phyloP scores from a whole-genome alignment of 2,113 vertebrate species.

The Dromaius novaehollandiae region DNA sequence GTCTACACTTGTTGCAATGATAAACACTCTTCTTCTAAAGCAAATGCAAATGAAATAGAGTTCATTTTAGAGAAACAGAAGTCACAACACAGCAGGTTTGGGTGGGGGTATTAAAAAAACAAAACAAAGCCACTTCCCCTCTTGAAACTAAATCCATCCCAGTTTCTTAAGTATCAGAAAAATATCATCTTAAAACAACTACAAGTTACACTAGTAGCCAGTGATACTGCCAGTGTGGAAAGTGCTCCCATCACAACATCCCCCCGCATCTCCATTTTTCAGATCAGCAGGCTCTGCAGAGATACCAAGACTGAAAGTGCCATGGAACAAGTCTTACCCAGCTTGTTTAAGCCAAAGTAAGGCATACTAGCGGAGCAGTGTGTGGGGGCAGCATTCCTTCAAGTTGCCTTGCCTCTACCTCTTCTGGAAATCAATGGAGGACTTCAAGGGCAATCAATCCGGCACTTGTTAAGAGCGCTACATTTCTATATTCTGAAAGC shows the following conservation, averaged over 20 bases:
- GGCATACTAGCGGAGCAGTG: not conserved
- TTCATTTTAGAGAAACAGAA: not conserved
- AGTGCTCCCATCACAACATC: not conserved
- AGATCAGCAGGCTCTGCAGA: not conserved
- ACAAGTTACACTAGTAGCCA: not conserved
- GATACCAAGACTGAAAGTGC: not conserved
- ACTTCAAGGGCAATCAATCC: not conserved
- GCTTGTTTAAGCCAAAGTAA: not conserved
- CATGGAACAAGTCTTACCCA: too few relatives aligned
- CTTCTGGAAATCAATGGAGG: not conserved
- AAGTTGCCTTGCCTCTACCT: not conserved
- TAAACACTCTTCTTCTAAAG: conserved; percentile 87
- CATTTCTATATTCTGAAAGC: not conserved
- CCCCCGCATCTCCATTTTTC: not conserved
- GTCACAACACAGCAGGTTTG: not conserved
- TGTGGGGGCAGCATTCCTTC: not conserved
- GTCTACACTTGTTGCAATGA: conserved; percentile 94
- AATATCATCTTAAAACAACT: not conserved
- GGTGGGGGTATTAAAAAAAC: not conserved
- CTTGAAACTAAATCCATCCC: not conserved
- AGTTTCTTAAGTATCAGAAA: not conserved
- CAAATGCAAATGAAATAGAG: not conserved
- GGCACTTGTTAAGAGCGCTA: too few relatives aligned
- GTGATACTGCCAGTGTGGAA: not conserved
- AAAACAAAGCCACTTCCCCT: not conserved